Base-by-base conservation (phyloP, 37 sponge, comb jelly and placozoan species). In the Geodia barretti region DNA sequence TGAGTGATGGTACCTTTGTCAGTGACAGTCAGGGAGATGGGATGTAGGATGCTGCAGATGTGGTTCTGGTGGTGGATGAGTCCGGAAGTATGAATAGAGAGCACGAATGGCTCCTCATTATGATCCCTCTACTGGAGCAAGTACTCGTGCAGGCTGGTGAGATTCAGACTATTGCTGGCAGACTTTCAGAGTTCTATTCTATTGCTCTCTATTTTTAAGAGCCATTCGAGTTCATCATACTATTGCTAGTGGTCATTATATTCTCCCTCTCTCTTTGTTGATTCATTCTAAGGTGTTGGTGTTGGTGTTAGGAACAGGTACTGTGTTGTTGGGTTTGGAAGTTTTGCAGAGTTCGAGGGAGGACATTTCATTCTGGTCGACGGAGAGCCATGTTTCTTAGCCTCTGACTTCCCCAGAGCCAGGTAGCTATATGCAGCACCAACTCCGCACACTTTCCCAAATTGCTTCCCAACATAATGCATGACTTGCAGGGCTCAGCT, bases 21-120 rank as follows among this genome's bases (percentile, higher is more conserved):
- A n/a, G n/a, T n/a, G n/a, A n/a, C n/a, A n/a, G n/a, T n/a, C n/a
- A n/a, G n/a, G n/a, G n/a, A n/a, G n/a, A n/a, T n/a, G n/a, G n/a
- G n/a, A n/a, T n/a, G n/a, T n/a, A 72, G 31, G 82, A 82, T 73
- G 82, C 82, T 4, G 82, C 73, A 25, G 82, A 82, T 40, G 34
- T 82, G 2, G 82, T 82, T 4, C 74, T 82, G 2, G 30, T 82
- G 28, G 43, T 82, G n/a, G 82, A 82, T 38, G 82, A 82, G n/a
- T 82, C 82, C 0, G 82, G 82, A 0, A 64, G 74, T 41, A 82
- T 82, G 82, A 38, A 36, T 65, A 59, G 17, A 1, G 82, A 82
- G 43, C 82, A 82, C 38, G 73, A 61, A 65, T 82, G 82, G 82
- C 82, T 82, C 23, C 82, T 82, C 1, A 43, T 64, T 34, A 82